phyloP scores from a whole-genome alignment of 1,140 invertebrate species.

The Parapsyche elsis region DNA sequence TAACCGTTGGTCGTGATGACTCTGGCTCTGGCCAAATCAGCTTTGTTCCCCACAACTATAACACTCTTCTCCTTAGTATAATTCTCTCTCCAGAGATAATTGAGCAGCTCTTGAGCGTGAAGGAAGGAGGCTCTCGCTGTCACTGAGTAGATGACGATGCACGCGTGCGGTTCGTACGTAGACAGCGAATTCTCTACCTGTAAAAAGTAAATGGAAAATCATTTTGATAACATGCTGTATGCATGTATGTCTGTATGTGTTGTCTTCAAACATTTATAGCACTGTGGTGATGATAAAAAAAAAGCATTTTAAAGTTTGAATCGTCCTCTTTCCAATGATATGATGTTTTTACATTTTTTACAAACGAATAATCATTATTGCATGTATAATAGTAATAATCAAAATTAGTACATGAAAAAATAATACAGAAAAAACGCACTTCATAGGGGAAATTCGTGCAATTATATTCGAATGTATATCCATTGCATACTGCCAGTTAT shows the following conservation, averaged over 20 bases:
- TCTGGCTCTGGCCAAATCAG: constrained; percentile 87
- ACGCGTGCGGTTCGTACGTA: constrained; percentile 90
- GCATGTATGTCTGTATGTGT: neutral
- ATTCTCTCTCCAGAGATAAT: constrained; percentile 83
- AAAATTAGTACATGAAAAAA: too few species aligned
- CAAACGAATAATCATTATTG: too few species aligned
- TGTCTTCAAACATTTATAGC: neutral
- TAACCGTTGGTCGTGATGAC: constrained; percentile 84
- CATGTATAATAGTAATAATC: too few species aligned
- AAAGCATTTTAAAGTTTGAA: too few species aligned
- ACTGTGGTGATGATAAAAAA: too few species aligned
- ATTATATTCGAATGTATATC: too few species aligned
- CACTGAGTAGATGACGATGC: constrained; percentile 88
- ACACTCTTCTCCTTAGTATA: constrained; percentile 84
- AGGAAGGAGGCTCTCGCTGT: constrained; percentile 82
- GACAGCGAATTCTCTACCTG: constrained; percentile 86
- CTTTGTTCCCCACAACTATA: constrained; percentile 94
- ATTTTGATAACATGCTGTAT: neutral
- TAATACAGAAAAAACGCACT: too few species aligned
- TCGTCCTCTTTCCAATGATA: too few species aligned
- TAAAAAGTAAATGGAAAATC: constrained; percentile 42
- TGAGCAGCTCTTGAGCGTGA: constrained; percentile 81
- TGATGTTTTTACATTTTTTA: too few species aligned
- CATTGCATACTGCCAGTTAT: too few species aligned
- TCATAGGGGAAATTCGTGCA: too few species aligned